phyloP scores from a whole-genome alignment of 2,888 invertebrate genomes.

The Asteroscopus sphinx region DNA sequence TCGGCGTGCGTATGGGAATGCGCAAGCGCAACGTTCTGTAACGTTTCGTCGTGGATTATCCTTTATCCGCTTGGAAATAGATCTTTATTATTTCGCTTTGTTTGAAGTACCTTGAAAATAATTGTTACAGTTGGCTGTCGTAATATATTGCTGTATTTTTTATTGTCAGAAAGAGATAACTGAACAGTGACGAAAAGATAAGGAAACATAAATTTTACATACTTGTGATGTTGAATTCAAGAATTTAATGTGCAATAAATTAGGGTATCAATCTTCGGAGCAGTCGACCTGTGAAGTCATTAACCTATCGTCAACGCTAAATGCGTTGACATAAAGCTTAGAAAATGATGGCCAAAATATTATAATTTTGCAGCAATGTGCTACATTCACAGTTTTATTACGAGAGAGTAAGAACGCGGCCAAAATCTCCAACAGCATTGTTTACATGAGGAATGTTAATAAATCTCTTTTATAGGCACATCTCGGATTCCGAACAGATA shows the following conservation, averaged over 20 bases:
- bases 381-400: conserved; percentile 28
- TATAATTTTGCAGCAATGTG: conserved; percentile 37
- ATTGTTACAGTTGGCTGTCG: conserved; percentile 37
- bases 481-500: conserved; percentile 53
- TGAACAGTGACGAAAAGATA: conserved; percentile 19
- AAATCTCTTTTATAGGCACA: conserved; percentile 68
- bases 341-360: conserved; percentile 48
- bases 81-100: conserved; percentile 46
- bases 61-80: conserved; percentile 55
- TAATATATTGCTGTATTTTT: conserved; percentile 25
- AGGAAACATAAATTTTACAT: conserved; percentile 43
- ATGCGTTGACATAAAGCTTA: conserved; percentile 48
- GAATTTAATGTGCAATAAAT: conserved; percentile 50
- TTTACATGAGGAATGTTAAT: conserved; percentile 53
- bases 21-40: conserved; percentile 57
- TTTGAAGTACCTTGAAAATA: conserved; percentile 29
- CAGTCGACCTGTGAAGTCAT: conserved; percentile 41
- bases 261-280: conserved; percentile 43
- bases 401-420: conserved; percentile 16
- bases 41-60: conserved; percentile 56
- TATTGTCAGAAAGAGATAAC: not conserved
- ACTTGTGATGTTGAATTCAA: conserved; percentile 45
- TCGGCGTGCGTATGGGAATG: conserved; percentile 66
- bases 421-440: conserved; percentile 38
- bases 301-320: conserved; percentile 49